Evolutionary conservation across 2,888 invertebrate species (phyloP), one percentile per base, ranked within the genome.

Genomic region (Drosophila monieri): DNA sequence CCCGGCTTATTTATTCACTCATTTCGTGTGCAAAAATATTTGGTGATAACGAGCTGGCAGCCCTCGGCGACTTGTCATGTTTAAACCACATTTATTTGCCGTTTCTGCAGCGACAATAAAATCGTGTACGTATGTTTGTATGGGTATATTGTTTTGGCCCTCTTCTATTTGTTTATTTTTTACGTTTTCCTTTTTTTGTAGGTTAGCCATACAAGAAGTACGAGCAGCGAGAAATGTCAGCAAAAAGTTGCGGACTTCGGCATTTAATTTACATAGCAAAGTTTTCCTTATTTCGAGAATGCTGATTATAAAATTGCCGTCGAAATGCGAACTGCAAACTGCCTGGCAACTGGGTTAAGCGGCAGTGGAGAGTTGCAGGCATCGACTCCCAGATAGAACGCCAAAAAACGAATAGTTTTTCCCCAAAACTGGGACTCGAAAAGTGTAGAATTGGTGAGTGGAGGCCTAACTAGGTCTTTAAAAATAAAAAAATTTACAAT

Each of bases 1-100:
- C 74, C 48, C 44, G 51, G 61, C 73, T 86, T 83, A 84, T 83
- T 84, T 83, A 80, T 86, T 80, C 76, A 74, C 87, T 79, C 81
- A 85, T 85, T 86, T 77, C 85, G 85, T 84, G 87, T 84, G 84
- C 85, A 84, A 80, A 83, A 83, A 86, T 80, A 86, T 86, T 84
- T 84, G 84, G 84, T 84, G 84, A 84, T 84, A 84, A 84, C 84
- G 87, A 84, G 84, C 81, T 76, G 66, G 72, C 67, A 74, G 74
- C 76, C 80, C 80, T 73, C 70, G 78, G 69, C 77, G 77, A 81
- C 76, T 77, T 84, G 84, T 78, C 84, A 84, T 84, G 84, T 85
- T 86, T 80, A 81, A 85, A 68, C 85, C 87, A 87, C 84, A 87
- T 84, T 84, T 84, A 86, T 85, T 86, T 86, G 76, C 53, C 76